Evolutionary conservation across 2,797 vertebrate genomes (phyloP), one percentile per base, ranked within the genome.

Genomic region (Poecilia wingei): DNA sequence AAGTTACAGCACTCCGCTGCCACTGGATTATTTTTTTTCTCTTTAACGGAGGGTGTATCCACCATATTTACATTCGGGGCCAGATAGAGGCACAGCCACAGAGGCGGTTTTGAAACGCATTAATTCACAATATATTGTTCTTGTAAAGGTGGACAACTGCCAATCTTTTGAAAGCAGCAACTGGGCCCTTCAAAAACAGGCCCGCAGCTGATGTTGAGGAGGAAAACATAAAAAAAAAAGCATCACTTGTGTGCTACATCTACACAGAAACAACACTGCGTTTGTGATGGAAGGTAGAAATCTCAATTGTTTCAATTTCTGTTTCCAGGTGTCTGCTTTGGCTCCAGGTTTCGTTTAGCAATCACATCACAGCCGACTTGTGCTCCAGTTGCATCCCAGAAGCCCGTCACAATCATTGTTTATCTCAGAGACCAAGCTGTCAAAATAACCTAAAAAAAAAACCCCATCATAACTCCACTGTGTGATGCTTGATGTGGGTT

Each of bases 1-100:
- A 39, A 83, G 76, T 81, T 76, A 75, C 82, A 79, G 82, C 75
- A 76, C 66, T 86, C 45, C 31, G 13, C 74, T 68, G 76, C 75
- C 66, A 74, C 80, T 82, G 43, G 43, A 53, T 81, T 57, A 28
- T 22, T 66, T 49, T 80, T 80, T 22, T 13, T 76, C 41, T 20
- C 41, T 66, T 39, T 75, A 51, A 73, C 53, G 20, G 53, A 74
- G 72, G 72, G 73, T 3, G 68, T 75, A 49, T 76, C 75, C 53
- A 4, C 22, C 59, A 43, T 33, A 25, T 77, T 78, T 77, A 68
- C 25, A 79, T 78, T 10, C 45, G 64, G 57, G 72, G 69, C 61
- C 71, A 73, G 55, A 77, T 46, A 55, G 73, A 51, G 78, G 61
- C 64, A 66, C 1, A 55, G 69, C 73, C 31, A 39, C 28, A 53